phyloP scores from a whole-genome alignment of 2,888 invertebrate species.

The Morpho helenor region DNA sequence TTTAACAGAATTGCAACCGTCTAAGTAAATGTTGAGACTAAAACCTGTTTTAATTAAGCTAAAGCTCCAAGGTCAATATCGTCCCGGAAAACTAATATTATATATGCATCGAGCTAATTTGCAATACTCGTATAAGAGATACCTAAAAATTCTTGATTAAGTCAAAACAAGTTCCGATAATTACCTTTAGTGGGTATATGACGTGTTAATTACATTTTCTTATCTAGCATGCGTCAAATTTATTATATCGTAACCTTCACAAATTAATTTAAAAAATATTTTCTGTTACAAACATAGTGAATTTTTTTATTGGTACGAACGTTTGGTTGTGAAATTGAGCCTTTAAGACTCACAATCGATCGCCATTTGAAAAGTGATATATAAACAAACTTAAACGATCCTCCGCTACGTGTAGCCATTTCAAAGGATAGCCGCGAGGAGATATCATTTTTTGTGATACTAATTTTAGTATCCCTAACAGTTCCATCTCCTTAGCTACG shows the following conservation, averaged over 20 bases:
- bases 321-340: slow-evolving; percentile 2
- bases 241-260: slow-evolving; percentile 1
- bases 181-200: slow-evolving; percentile 1
- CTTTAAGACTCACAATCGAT: slow-evolving; percentile 16
- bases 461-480: slow-evolving; percentile 48
- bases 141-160: slow-evolving; percentile 2
- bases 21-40: too few species aligned
- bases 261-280: neutral
- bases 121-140: neutral
- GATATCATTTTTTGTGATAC: slow-evolving; percentile 41
- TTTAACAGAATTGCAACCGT: too few species aligned
- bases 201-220: slow-evolving; percentile 1
- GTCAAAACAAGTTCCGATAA: neutral
- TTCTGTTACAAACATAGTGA: slow-evolving; percentile 1
- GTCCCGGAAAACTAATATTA: neutral
- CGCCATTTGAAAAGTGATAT: slow-evolving; percentile 25
- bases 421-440: slow-evolving; percentile 43
- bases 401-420: slow-evolving; percentile 56
- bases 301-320: slow-evolving; percentile 1
- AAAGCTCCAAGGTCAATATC: too few species aligned
- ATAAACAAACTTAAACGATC: slow-evolving; percentile 42
- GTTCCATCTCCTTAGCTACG: slow-evolving; percentile 48
- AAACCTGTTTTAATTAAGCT: too few species aligned
- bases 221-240: slow-evolving; percentile 7
- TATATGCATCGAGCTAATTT: slow-evolving; percentile 1